These are phyloP conservation scores for Alsophila aescularia DNA, from an alignment of 2,888 invertebrate species.

Conservation along the genomic window DNA sequence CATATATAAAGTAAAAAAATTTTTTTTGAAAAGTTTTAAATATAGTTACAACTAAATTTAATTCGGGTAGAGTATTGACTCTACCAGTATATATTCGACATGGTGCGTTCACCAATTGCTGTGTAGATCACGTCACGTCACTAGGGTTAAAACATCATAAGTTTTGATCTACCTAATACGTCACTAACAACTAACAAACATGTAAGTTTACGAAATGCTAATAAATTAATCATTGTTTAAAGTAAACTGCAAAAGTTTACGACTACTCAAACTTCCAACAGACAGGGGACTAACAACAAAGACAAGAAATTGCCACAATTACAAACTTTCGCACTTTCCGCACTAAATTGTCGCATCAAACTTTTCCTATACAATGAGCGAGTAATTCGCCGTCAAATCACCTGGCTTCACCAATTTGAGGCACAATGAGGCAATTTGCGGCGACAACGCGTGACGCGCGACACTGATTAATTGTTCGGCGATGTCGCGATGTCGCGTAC, in stretches of 20 bases:
- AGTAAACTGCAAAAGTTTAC: neutral
- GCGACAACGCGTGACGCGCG: slow-evolving; percentile 47
- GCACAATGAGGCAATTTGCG: slow-evolving; percentile 42
- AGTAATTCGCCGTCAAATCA: slow-evolving; percentile 50
- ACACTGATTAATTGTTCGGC: slow-evolving; percentile 61
- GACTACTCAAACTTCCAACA: neutral
- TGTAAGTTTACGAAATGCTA: too few species aligned
- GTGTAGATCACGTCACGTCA: too few species aligned
- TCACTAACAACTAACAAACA: too few species aligned
- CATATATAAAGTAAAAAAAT: too few species aligned
- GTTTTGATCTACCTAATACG: too few species aligned
- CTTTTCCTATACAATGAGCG: slow-evolving; percentile 24
- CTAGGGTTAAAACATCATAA: too few species aligned
- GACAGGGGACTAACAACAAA: neutral
- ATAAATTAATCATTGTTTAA: too few species aligned
- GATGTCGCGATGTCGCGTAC: slow-evolving; percentile 63
- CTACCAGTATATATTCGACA: too few species aligned
- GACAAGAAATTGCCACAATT: slow-evolving; percentile 11
- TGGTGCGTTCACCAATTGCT: too few species aligned
- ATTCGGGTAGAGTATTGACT: too few species aligned
- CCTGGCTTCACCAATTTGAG: slow-evolving; percentile 44
- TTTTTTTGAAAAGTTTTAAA: too few species aligned
- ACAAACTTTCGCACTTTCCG: neutral
- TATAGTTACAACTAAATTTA: too few species aligned
- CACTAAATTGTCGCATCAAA: slow-evolving; percentile 24